phyloP scores from a whole-genome alignment of 2,888 invertebrate species.

The Amphiduros pacificus region DNA sequence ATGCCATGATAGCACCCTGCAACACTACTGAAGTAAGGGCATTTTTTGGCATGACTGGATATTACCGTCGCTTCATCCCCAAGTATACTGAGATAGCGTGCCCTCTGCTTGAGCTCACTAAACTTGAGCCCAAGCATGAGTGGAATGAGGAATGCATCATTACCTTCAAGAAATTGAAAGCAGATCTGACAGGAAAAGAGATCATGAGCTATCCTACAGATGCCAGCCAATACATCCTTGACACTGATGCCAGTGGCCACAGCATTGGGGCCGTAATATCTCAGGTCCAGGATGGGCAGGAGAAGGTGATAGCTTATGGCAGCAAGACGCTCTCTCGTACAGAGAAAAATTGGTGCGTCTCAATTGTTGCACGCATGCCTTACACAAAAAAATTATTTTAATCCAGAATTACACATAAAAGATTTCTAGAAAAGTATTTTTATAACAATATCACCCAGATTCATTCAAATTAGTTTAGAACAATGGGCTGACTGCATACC shows the following conservation, averaged over 20 bases:
- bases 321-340: no score
- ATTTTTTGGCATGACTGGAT: conserved; percentile 32
- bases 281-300: conserved; percentile 18
- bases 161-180: conserved; percentile 15
- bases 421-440: no score
- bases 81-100: conserved; percentile 21
- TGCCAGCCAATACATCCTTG: conserved; percentile 17
- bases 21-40: conserved; percentile 24
- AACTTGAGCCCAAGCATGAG: no score
- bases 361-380: no score
- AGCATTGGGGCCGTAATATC: conserved; percentile 25
- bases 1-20: conserved; percentile 22
- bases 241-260: conserved; percentile 23
- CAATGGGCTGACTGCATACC: no score
- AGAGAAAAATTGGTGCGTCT: no score
- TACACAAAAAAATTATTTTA: no score
- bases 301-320: conserved; percentile 21
- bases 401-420: no score
- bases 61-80: conserved; percentile 30
- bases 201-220: conserved; percentile 11
- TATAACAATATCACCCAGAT: no score
- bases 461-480: no score
- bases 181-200: conserved; percentile 15
- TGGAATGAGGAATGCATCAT: conserved; percentile 8
- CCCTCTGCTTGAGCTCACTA: conserved; percentile 24